phyloP scores from a whole-genome alignment of 2,797 vertebrate genomes.

The Tokudaia muenninki region DNA sequence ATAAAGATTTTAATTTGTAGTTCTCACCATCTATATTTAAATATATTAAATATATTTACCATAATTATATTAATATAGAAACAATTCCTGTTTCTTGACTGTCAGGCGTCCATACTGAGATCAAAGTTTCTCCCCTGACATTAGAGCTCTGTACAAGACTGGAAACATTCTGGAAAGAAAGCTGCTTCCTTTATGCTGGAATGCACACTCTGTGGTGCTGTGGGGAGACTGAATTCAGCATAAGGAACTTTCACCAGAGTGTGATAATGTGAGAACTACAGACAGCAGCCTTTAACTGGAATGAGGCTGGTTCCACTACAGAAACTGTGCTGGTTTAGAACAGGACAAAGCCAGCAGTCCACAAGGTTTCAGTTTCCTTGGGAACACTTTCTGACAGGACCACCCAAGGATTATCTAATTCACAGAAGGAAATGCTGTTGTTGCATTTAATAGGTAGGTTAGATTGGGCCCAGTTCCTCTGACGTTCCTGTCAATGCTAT shows the following conservation, averaged over 20 bases:
- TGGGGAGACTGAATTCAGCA: conserved; percentile 10
- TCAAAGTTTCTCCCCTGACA: background rate
- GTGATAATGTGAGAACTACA: background rate
- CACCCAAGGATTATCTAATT: conserved; percentile 51
- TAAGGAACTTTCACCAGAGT: background rate
- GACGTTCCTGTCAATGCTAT: conserved; percentile 51
- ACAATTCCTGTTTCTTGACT: background rate
- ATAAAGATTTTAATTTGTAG: background rate
- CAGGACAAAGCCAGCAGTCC: background rate
- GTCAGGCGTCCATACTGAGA: conserved; percentile 3
- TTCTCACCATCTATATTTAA: background rate
- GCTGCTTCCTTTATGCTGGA: conserved; percentile 12
- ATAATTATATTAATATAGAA: background rate
- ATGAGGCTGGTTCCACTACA: background rate
- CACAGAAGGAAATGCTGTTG: background rate
- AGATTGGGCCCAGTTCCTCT: conserved; percentile 51
- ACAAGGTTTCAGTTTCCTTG: background rate
- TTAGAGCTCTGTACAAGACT: conserved; percentile 32
- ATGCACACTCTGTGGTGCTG: background rate
- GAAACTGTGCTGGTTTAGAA: background rate
- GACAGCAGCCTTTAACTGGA: background rate
- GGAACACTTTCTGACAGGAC: conserved; percentile 46
- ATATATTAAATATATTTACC: background rate
- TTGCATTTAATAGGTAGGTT: conserved; percentile 52
- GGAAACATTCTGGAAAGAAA: conserved; percentile 22